Conservation (phyloP, 2,797 vertebrate species). For the Chiroxiphia lanceolata region DNA sequence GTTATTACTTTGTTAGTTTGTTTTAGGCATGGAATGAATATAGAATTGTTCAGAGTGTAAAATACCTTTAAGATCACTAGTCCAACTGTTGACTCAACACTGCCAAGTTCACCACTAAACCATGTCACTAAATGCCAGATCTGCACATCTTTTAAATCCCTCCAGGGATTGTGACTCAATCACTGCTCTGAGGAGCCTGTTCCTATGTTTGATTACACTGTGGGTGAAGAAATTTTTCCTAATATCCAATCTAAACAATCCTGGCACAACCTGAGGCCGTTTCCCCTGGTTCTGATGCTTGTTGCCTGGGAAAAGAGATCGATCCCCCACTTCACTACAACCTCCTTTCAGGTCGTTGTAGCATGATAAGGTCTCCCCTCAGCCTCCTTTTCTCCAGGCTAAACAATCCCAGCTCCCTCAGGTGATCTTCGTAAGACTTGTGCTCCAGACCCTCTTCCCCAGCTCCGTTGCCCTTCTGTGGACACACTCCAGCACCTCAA, state of each 20-base stretch:
- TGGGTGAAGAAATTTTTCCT: background rate
- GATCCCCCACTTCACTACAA: background rate
- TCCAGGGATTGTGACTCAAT: background rate
- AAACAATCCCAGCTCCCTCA: background rate
- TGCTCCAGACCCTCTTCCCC: background rate
- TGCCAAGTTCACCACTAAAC: background rate
- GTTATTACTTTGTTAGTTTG: background rate
- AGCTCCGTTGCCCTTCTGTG: background rate
- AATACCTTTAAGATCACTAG: background rate
- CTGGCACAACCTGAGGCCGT: background rate
- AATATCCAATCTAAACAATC: background rate
- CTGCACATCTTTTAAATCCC: background rate
- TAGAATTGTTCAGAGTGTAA: background rate
- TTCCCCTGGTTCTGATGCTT: background rate
- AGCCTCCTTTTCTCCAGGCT: background rate
- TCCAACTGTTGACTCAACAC: background rate
- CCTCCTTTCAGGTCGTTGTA: background rate
- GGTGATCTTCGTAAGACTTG: background rate
- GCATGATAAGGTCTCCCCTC: background rate
- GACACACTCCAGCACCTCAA: background rate
- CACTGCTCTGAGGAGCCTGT: background rate
- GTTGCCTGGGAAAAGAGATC: background rate
- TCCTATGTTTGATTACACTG: background rate
- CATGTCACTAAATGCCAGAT: background rate
- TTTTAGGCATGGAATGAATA: background rate